Evolutionary conservation across 2,797 vertebrate genomes (phyloP), one percentile per base, ranked within the genome.

Genomic region (Vultur gryphus): DNA sequence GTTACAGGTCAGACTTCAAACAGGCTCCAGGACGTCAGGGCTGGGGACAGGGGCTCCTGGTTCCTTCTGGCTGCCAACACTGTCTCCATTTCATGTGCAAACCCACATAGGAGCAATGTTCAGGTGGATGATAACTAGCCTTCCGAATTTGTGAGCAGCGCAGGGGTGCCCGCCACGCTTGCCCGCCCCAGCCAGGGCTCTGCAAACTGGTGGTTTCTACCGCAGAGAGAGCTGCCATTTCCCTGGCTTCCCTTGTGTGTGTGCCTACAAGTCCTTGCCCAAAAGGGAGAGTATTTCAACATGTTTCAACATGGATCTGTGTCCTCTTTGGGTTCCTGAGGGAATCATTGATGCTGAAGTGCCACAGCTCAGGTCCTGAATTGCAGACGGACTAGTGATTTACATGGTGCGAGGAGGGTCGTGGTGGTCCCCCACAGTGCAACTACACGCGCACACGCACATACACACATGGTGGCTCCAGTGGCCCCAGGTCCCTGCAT

Each of bases 141-240:
- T 52, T 75, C 39, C 2, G 3, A 58, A 58, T 48, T 12, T 11
- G 10, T 46, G 26, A 69, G 43, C 62, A 46, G 66, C 0, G 0
- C 31, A 57, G 20, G 4, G 24, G 6, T 59, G 21, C 13, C 17
- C 7, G 3, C 44, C 28, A 12, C 1, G 1, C 13, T 52, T 73
- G n/a, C 15, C 15, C 2, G 3, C 29, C 3, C 7, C 75, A 43
- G 46, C 14, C 39, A 62, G 26, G 31, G 24, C 58, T 72, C 35
- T 58, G 39, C 28, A 29, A 0, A 0, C 11, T n/a, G 41, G 31
- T 49, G n/a, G 12, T 62, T 78, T 70, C 62, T 51, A 9, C 17
- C 0, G 0, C 29, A 89, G 35, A 41, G 35, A 10, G 16, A 17
- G 16, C 17, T 52, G 28, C 12, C 1, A 0, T 35, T 78, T 61